These are phyloP conservation scores for Halictus ligatus DNA, from an alignment of 2,888 invertebrate genomes.

Conservation along the genomic window DNA sequence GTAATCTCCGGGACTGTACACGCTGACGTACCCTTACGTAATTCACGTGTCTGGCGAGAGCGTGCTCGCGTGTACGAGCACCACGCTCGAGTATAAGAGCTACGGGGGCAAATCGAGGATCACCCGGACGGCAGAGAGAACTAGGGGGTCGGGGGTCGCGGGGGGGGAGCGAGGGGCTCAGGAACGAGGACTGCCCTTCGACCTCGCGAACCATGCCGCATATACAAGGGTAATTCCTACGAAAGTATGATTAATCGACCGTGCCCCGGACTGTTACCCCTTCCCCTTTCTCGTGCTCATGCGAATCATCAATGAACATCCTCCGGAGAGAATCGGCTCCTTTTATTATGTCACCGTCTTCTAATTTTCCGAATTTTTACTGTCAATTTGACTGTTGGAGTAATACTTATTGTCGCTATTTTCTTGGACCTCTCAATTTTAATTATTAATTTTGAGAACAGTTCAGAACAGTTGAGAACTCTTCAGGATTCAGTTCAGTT, in stretches of 20 bases:
- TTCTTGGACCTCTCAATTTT: background rate
- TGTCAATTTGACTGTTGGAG: no score
- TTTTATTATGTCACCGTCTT: background rate
- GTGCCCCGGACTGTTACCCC: slow-evolving; percentile 23
- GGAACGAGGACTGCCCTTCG: slow-evolving; percentile 64
- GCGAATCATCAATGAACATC: background rate
- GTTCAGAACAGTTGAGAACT: no score
- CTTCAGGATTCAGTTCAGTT: background rate
- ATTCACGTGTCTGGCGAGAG: slow-evolving; percentile 79
- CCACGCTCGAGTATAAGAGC: slow-evolving; percentile 19
- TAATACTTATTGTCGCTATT: no score
- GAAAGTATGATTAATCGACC: slow-evolving; percentile 73
- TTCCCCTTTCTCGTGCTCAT: background rate
- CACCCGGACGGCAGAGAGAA: slow-evolving; percentile 17
- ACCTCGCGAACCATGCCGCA: slow-evolving; percentile 63
- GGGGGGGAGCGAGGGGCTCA: background rate
- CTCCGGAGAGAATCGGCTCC: background rate
- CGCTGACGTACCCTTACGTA: slow-evolving; percentile 76
- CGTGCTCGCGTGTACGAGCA: slow-evolving; percentile 76
- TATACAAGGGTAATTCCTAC: slow-evolving; percentile 69
- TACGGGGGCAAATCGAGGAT: slow-evolving; percentile 40
- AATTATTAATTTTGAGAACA: background rate
- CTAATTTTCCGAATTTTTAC: background rate
- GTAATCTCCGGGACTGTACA: slow-evolving; percentile 77
- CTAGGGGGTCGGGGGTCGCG: slow-evolving; percentile 15